Base-by-base conservation (phyloP, 2,888 invertebrate species). In the Plebejus argus region DNA sequence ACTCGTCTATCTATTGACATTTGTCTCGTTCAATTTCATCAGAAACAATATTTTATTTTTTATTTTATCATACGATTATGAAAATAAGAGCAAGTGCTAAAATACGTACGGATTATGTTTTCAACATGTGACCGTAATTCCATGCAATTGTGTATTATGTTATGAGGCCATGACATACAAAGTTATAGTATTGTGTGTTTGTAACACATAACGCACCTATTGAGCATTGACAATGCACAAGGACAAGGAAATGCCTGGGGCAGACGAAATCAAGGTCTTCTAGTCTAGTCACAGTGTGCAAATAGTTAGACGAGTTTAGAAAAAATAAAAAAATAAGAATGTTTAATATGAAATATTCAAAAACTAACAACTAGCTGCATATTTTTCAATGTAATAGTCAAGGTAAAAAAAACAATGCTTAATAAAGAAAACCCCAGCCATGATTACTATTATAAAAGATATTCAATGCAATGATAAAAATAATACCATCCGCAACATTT, bases 1-100 rank as follows among this genome's bases (percentile, higher is more conserved):
- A 74, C 74, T 23, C 74, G 74, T 74, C 28, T 8, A 49, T 49
- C 74, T 18, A 18, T 74, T 74, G 74, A 74, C 74, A 74, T 74
- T 74, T 74, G 74, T 74, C 74, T 45, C 53, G 28, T 28, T 74
- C 23, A 72, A 72, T 72, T 39, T 45, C 45, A 72, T 72, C 18
- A 72, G 72, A 45, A 45, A 45, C 10, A 23, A 15, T 53, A 74
- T 49, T 74, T 28, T 28, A 12, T 5, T 74, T 53, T 72, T 53
- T 3, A 39, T 45, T 74, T 23, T 53, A 49, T 23, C 1, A 6
- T 2, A 23, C 53, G 45, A 23, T 23, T n/a, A n/a, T n/a, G n/a
- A n/a, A n/a, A n/a, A n/a, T 49, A 18, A 28, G 49, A 49, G 28
- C 28, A 74, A 74, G 53, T 18, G 49, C 49, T 18, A 18, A 3